These are phyloP conservation scores for Myanophis thanlyinensis DNA, from an alignment of 2,113 vertebrate species.

Conservation along the genomic window DNA sequence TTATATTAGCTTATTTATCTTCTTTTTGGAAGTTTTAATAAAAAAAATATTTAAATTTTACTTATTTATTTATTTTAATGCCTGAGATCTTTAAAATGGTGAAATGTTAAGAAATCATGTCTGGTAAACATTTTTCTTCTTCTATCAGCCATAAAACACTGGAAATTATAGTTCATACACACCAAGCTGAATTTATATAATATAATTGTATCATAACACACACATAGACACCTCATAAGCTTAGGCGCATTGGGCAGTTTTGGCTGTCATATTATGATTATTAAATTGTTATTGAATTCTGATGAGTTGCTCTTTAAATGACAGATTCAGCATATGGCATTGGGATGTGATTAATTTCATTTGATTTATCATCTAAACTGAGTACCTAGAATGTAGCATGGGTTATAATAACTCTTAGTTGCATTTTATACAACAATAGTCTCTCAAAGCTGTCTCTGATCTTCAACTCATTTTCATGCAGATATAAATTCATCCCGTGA, in stretches of 20 bases:
- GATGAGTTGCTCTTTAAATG: not conserved
- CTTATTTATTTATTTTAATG: not conserved
- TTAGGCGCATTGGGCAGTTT: not conserved
- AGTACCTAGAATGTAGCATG: not conserved
- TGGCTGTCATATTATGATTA: not conserved
- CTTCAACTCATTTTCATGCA: not conserved
- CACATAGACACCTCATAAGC: not conserved
- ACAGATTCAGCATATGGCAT: not conserved
- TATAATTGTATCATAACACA: no score
- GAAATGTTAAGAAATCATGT: not conserved
- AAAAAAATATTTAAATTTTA: not conserved
- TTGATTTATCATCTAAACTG: not conserved
- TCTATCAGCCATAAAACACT: not conserved
- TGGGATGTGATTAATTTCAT: constrained; percentile 11
- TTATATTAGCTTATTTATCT: not conserved
- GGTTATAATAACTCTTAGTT: not conserved
- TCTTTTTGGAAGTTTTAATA: not conserved
- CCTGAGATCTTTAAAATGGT: not conserved
- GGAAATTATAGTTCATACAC: not conserved
- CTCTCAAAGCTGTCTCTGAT: not conserved
- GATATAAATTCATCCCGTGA: not conserved
- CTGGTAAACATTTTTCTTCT: not conserved
- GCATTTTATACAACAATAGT: not conserved
- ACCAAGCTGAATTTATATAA: not conserved
- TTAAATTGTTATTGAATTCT: not conserved